Evolutionary conservation across 2,113 vertebrate species (phyloP), one percentile per base, ranked within the genome.

Genomic region (Thryonomys swinderianus): DNA sequence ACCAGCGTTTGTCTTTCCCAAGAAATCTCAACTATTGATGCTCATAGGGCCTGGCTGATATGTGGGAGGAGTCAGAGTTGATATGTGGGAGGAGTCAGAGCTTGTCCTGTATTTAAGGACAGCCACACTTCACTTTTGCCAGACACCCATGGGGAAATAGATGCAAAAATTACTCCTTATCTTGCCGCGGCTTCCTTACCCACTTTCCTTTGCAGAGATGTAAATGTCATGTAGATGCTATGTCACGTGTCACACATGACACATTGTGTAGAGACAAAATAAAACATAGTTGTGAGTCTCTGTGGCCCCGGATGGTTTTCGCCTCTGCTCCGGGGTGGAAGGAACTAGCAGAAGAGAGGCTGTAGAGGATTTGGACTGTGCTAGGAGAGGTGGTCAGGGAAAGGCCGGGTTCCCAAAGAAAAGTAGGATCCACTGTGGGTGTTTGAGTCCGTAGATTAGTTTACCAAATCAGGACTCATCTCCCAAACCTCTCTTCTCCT

Each of bases 121-220:
- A 80, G 66, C 32, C 78, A 71, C 20, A 66, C 73, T 91, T 85
- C 32, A 12, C 40, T 59, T 25, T 32, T 69, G 88, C 78, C 59
- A 53, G 32, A 32, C 80, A 81, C 78, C 71, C 34, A 3, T 51
- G 64, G 66, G 34, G 57, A 78, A 69, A 57, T 66, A 20, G 51
- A 32, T 69, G 34, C 13, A 48, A 45, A 91, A 21, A 61, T 53
- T 55, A 80, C 37, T 69, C 18, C 94, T 80, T 14, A 42, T 25
- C 61, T 91, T 67, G 88, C 45, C 16, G 10, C 6, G 23, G 27
- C 8, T 69, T 80, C 34, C 53, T 71, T 82, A 42, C 62, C 91
- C 89, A 30, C 30, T 90, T 76, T 45, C 8, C 85, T 84, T 90
- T 85, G 53, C 32, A 79, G 87, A 81, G n/a, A 74, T 90, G 16